Conservation (phyloP, 1,140 invertebrate species). For the Littorina saxatilis region DNA sequence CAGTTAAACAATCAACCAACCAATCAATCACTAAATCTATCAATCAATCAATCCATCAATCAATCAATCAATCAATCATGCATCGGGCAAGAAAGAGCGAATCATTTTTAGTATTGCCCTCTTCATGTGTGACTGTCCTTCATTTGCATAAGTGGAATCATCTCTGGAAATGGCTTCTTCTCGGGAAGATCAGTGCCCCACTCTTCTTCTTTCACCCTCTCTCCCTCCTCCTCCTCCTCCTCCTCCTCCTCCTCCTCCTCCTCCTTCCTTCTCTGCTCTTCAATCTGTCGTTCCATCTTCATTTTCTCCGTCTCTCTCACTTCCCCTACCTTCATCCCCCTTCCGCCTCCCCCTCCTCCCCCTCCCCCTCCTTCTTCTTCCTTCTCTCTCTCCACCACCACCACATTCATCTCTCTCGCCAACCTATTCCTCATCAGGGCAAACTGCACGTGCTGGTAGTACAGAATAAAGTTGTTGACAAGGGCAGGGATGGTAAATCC, state of each 20-base stretch:
- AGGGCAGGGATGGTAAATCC: conserved; percentile 92
- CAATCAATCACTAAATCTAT: no score
- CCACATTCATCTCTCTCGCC: neutral
- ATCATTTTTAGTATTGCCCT: no score
- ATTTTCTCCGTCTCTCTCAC: neutral
- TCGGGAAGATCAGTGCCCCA: no score
- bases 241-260: neutral
- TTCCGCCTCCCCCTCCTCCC: neutral
- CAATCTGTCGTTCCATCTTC: neutral
- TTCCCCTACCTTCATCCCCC: neutral
- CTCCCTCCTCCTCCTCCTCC: neutral
- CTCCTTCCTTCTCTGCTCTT: neutral
- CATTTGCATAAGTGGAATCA: no score
- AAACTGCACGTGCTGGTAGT: conserved; percentile 81
- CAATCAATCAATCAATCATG: no score
- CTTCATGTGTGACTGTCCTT: no score
- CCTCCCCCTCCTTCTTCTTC: neutral
- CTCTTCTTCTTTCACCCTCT: neutral
- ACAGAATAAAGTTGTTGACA: conserved; percentile 81
- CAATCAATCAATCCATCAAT: no score
- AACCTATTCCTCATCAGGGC: conserved; percentile 50
- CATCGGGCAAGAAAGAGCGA: no score
- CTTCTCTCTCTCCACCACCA: neutral
- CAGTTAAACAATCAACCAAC: no score
- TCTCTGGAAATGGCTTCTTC: no score